phyloP scores from a whole-genome alignment of 2,797 vertebrate genomes.

The Clarias platycephalus region DNA sequence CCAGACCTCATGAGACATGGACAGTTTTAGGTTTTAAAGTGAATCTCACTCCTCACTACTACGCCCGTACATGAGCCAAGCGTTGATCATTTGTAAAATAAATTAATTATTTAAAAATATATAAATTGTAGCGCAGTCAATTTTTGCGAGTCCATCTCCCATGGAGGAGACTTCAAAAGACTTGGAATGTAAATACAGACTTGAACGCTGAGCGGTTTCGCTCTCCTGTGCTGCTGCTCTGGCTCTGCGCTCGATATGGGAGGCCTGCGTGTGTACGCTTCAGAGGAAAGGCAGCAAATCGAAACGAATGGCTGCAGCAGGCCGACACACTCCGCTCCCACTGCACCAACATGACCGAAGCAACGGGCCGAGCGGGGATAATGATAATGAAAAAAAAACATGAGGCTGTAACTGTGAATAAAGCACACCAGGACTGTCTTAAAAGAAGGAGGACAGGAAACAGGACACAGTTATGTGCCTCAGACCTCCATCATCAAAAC shows the following conservation, averaged over 20 bases:
- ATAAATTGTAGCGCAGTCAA: background rate
- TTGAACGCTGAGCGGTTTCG: conserved; percentile 36
- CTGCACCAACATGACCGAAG: conserved; percentile 42
- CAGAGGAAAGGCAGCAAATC: conserved; percentile 61
- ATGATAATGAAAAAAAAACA: conserved; percentile 40
- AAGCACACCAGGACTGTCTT: background rate
- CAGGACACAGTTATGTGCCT: background rate
- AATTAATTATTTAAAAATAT: background rate
- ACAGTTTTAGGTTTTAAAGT: conserved; percentile 13
- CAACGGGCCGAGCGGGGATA: conserved; percentile 21
- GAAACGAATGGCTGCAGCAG: conserved; percentile 78
- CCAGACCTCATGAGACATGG: conserved; percentile 1
- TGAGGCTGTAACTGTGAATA: conserved; percentile 21
- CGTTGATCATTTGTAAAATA: background rate
- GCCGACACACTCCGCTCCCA: conserved; percentile 51
- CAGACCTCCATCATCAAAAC: background rate
- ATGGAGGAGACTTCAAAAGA: conserved; percentile 20
- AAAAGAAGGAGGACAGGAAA: background rate
- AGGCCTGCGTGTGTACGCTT: conserved; percentile 50
- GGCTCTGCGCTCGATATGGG: conserved; percentile 46
- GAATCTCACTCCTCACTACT: background rate
- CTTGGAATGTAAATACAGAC: conserved; percentile 36
- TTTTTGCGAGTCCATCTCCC: background rate
- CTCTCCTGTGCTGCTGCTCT: conserved; percentile 45
- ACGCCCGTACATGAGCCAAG: background rate